Conservation (phyloP, 2,113 vertebrate species). For the Xiphophorus hellerii region DNA sequence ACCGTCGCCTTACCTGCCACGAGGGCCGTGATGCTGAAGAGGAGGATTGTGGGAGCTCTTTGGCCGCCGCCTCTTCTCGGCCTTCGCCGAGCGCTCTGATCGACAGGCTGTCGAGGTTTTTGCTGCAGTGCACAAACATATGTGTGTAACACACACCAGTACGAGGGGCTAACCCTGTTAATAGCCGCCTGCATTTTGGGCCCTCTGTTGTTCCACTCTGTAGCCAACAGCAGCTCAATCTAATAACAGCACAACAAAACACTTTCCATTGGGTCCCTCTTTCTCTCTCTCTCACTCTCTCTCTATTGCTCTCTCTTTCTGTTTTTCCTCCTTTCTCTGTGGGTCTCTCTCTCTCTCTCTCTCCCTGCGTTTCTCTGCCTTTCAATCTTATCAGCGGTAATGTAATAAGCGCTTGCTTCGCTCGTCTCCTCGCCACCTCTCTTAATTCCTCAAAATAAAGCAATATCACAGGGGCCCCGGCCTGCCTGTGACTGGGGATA, state of each 20-base stretch:
- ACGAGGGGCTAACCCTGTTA: conserved; percentile 66
- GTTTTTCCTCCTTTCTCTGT: conserved; percentile 5
- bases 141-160: conserved; percentile 23
- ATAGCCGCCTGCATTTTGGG: conserved; percentile 74
- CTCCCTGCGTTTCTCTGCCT: conserved; percentile 61
- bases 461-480: conserved; percentile 77
- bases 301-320: conserved; percentile 19
- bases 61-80: conserved; percentile 71
- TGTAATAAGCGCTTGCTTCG: conserved; percentile 77
- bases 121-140: conserved; percentile 46
- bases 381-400: conserved; percentile 80
- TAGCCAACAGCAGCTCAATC: conserved; percentile 74
- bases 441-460: conserved; percentile 82
- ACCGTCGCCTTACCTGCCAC: conserved; percentile 79
- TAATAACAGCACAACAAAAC: conserved; percentile 78
- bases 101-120: conserved; percentile 62
- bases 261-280: conserved; percentile 56
- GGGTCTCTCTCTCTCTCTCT: conserved; percentile 22
- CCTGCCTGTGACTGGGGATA: conserved; percentile 78
- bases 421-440: conserved; percentile 78
- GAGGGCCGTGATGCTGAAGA: conserved; percentile 38
- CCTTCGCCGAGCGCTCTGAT: conserved; percentile 67
- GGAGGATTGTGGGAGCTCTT: conserved; percentile 66
- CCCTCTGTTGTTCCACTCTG: conserved; percentile 70
- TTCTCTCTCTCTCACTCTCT: conserved; percentile 29